Conservation (phyloP, 2,888 invertebrate genomes). For the Notodonta dromedarius region DNA sequence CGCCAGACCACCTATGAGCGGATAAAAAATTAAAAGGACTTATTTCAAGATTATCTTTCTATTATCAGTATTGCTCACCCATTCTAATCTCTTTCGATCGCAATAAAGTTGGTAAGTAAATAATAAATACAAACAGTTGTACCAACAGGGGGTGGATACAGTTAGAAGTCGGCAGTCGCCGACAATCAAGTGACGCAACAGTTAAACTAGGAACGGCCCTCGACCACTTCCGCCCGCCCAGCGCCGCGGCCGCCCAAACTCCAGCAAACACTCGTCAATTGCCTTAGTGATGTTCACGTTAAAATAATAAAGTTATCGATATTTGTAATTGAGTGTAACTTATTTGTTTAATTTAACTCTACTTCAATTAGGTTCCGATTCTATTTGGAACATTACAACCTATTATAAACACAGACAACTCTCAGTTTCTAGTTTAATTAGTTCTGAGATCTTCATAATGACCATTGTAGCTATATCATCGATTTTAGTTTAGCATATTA, state of each 20-base stretch:
- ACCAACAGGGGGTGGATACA: constrained; percentile 27
- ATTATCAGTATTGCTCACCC: too few species aligned
- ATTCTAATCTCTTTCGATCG: not conserved
- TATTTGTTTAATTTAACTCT: not conserved
- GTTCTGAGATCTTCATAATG: too few species aligned
- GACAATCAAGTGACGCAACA: constrained; percentile 79
- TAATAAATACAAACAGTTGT: constrained; percentile 28
- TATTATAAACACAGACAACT: too few species aligned
- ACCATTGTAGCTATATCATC: too few species aligned
- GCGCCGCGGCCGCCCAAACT: constrained; percentile 71
- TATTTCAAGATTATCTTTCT: not conserved
- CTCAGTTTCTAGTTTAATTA: too few species aligned
- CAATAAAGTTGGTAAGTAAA: constrained; percentile 26
- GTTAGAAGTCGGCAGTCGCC: constrained; percentile 36
- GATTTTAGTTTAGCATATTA: too few species aligned
- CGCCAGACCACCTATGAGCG: too few species aligned
- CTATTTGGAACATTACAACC: too few species aligned
- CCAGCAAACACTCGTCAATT: constrained; percentile 78
- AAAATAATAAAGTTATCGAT: constrained; percentile 21
- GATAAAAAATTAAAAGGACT: too few species aligned
- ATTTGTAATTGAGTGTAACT: not conserved
- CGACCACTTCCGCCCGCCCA: constrained; percentile 76
- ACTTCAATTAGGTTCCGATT: not conserved
- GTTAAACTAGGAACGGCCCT: constrained; percentile 75
- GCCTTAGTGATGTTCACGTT: constrained; percentile 60